Evolutionary conservation across 2,888 invertebrate species (phyloP).

Genomic region (Sclerodermus sp.): DNA sequence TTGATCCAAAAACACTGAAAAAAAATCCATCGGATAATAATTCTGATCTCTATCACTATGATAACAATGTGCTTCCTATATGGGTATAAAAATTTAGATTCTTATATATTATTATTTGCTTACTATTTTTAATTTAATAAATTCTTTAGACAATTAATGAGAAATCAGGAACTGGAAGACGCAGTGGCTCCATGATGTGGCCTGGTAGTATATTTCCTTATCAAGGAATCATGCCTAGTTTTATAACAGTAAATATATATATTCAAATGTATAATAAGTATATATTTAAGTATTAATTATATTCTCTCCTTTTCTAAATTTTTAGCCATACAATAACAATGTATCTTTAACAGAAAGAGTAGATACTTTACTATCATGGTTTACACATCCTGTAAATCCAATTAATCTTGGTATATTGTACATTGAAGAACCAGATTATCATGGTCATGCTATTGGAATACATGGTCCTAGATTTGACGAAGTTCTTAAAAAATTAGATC

Average conservation of each 20-base stretch:
- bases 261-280: constrained; percentile 1
- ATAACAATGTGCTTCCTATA: constrained; percentile 62
- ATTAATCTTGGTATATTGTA: constrained; percentile 72
- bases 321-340: constrained; percentile 44
- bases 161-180: constrained; percentile 57
- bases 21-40: constrained; percentile 42
- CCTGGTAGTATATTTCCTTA: constrained; percentile 65
- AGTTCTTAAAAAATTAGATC: constrained; percentile 59
- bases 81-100: constrained; percentile 58
- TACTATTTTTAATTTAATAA: not conserved
- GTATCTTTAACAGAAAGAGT: constrained; percentile 62
- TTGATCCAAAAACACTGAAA: constrained; percentile 58
- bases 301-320: constrained; percentile 10
- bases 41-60: constrained; percentile 62
- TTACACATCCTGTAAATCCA: constrained; percentile 62
- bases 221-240: constrained; percentile 59
- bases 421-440: constrained; percentile 70
- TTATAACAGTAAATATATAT: constrained; percentile 40
- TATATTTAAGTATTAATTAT: constrained; percentile 4
- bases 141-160: constrained; percentile 62
- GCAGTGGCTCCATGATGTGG: constrained; percentile 73
- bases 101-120: not conserved
- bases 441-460: constrained; percentile 66
- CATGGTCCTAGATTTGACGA: constrained; percentile 55
- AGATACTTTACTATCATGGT: constrained; percentile 65